phyloP scores from a whole-genome alignment of 2,888 invertebrate species.

The Phoenoteleia sp. region DNA sequence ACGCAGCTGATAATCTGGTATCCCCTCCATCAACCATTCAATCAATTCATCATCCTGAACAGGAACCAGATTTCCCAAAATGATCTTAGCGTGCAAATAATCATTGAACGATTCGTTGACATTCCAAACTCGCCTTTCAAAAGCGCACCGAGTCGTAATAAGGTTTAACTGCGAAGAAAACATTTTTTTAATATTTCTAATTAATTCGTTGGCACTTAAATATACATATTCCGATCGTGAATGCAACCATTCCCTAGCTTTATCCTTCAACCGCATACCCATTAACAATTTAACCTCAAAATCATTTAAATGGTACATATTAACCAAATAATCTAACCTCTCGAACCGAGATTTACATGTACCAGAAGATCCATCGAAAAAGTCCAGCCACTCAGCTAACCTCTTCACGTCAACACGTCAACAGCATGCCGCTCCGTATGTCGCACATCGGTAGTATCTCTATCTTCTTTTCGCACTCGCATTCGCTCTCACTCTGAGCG shows the following conservation, averaged over 20 bases:
- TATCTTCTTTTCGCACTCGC: neutral
- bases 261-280: slow-evolving; percentile 52
- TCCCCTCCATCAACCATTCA: slow-evolving; percentile 72
- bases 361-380: slow-evolving; percentile 55
- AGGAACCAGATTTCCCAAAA: slow-evolving; percentile 67
- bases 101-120: slow-evolving; percentile 61
- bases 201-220: slow-evolving; percentile 33
- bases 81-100: slow-evolving; percentile 72
- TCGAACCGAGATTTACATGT: slow-evolving; percentile 62
- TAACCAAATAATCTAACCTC: slow-evolving; percentile 53
- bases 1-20: slow-evolving; percentile 60
- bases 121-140: slow-evolving; percentile 69
- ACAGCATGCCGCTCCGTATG: no score
- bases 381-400: slow-evolving; percentile 58
- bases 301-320: slow-evolving; percentile 56
- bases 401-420: neutral
- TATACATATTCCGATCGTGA: slow-evolving; percentile 65
- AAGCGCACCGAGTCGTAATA: slow-evolving; percentile 57
- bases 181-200: slow-evolving; percentile 47
- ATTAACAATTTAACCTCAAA: slow-evolving; percentile 59
- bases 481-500: slow-evolving; percentile 2
- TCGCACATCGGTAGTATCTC: no score
- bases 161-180: slow-evolving; percentile 66
- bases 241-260: slow-evolving; percentile 70
- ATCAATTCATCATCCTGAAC: slow-evolving; percentile 67